A percentile compares a stretch with the other conserved stretches of the same genome.
Evolutionary conservation across 2,797 vertebrate genomes (phyloP).

Genomic region (Phrynocephalus guinanensis): DNA sequence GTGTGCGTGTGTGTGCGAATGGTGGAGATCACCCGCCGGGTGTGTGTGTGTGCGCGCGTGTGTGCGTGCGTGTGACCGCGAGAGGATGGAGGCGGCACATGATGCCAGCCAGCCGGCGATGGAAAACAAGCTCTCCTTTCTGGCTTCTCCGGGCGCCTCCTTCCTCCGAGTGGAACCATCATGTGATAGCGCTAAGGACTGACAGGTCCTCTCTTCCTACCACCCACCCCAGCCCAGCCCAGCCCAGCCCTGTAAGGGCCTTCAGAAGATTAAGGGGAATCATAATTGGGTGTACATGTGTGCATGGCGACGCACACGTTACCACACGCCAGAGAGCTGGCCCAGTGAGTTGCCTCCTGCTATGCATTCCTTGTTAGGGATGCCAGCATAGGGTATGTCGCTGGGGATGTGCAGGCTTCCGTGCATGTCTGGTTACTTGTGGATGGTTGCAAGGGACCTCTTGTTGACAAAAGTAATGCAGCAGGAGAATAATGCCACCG

Average conservation of each 20-base stretch:
- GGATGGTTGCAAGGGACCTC: neutral
- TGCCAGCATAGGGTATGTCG: too few relatives aligned
- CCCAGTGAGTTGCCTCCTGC: too few relatives aligned
- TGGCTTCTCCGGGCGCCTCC: neutral
- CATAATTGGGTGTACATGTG: neutral
- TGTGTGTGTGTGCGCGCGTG: neutral
- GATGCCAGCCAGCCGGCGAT: neutral
- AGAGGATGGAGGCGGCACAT: neutral
- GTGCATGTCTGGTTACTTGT: neutral
- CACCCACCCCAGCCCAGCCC: neutral
- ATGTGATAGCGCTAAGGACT: conserved; percentile 5
- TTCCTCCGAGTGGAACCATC: conserved; percentile 7
- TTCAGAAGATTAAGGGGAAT: neutral
- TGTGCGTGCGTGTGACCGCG: neutral
- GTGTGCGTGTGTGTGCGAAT: too few relatives aligned
- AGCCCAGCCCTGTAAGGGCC: neutral
- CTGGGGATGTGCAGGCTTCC: neutral
- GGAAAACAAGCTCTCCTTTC: neutral
- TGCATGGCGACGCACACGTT: neutral
- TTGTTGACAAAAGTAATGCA: neutral
- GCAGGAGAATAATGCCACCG: neutral
- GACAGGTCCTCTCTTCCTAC: neutral
- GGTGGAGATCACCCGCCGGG: too few relatives aligned
- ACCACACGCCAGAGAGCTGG: neutral
- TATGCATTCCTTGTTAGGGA: too few relatives aligned